These are phyloP conservation scores for Aphis craccivora DNA, from an alignment of 1,140 invertebrate species.

Conservation along the genomic window DNA sequence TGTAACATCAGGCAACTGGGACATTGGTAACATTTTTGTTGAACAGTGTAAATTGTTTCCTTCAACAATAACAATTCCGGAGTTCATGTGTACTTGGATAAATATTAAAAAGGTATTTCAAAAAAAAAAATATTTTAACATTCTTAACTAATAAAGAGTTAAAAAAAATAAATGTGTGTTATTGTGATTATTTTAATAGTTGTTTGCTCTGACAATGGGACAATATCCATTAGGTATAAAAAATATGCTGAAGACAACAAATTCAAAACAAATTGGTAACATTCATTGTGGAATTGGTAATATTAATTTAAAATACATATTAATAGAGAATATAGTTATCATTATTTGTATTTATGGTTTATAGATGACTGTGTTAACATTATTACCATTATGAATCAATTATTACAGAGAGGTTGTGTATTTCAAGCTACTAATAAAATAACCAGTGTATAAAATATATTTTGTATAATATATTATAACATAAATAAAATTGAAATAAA, in stretches of 20 bases:
- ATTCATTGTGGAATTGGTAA: slow-evolving; percentile 59
- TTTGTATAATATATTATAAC: not conserved
- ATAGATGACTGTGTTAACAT: slow-evolving; percentile 54
- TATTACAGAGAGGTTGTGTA: slow-evolving; percentile 9
- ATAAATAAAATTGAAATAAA: not conserved
- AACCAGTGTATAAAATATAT: not conserved
- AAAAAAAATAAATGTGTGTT: not conserved
- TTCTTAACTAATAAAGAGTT: not conserved
- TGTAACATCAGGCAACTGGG: slow-evolving; percentile 48
- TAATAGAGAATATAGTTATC: not conserved
- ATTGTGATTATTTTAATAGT: slow-evolving; percentile 15
- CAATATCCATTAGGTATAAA: slow-evolving; percentile 56
- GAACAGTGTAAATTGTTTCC: slow-evolving; percentile 50
- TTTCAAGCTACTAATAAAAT: slow-evolving; percentile 48
- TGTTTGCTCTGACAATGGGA: slow-evolving; percentile 52
- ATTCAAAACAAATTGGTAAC: slow-evolving; percentile 52
- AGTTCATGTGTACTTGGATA: slow-evolving; percentile 44
- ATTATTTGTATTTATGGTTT: not conserved
- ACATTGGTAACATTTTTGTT: slow-evolving; percentile 17
- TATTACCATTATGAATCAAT: slow-evolving; percentile 40
- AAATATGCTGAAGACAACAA: slow-evolving; percentile 49
- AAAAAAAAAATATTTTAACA: slow-evolving; percentile 22
- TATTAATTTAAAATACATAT: slow-evolving; percentile 23
- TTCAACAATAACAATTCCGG: slow-evolving; percentile 32
- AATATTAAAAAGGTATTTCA: slow-evolving; percentile 50